Evolutionary conservation across 2,888 invertebrate species (phyloP).

Genomic region (Tinea pellionella): DNA sequence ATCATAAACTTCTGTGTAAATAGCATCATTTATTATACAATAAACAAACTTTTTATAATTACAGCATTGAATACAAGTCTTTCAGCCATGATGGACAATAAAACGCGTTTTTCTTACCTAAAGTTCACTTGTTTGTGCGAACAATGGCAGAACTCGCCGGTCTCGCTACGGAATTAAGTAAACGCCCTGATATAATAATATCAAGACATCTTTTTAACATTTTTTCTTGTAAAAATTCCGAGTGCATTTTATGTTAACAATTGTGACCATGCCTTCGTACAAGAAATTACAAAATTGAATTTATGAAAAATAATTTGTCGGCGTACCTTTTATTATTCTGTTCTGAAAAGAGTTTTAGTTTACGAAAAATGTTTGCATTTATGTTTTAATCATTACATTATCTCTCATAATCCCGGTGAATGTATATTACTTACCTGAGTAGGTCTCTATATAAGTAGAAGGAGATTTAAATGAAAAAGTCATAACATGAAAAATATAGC

Average conservation of each 20-base stretch:
- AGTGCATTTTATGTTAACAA: background rate
- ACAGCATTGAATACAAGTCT: too few relatives aligned
- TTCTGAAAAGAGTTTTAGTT: background rate
- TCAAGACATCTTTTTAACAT: background rate
- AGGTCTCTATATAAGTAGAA: too few relatives aligned
- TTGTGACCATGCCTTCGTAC: background rate
- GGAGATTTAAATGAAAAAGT: too few relatives aligned
- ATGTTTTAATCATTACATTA: too few relatives aligned
- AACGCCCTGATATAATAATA: constrained; percentile 8
- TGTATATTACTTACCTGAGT: too few relatives aligned
- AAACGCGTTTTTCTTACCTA: background rate
- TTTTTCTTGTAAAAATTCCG: background rate
- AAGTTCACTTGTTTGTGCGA: background rate
- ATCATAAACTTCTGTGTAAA: too few relatives aligned
- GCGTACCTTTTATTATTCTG: background rate
- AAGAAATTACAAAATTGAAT: background rate
- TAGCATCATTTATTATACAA: too few relatives aligned
- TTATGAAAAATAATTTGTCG: background rate
- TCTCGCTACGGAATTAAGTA: constrained; percentile 7
- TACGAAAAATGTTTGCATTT: too few relatives aligned
- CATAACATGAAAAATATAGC: background rate
- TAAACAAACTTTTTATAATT: too few relatives aligned
- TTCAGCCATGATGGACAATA: too few relatives aligned
- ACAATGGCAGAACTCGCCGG: background rate
- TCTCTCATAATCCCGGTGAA: too few relatives aligned